These are phyloP conservation scores for Macrostomum cliftonense DNA, from an alignment of 2,888 invertebrate species.

Conservation along the genomic window DNA sequence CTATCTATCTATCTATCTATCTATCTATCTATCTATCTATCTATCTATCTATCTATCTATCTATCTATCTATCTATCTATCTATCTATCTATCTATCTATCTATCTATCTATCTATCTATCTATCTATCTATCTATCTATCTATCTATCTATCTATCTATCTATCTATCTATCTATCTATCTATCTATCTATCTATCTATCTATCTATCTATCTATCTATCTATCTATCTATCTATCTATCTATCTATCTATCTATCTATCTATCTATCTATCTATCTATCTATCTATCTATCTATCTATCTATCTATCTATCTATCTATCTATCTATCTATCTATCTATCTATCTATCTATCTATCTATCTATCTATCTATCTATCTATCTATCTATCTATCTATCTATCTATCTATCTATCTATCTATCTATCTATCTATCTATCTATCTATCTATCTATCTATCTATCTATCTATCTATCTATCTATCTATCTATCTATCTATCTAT, in stretches of 20 bases:
- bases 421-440: too few species aligned
- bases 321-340: conserved; percentile 12
- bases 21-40: too few species aligned
- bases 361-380: conserved; percentile 16
- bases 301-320: too few species aligned
- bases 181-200: too few species aligned
- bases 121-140: too few species aligned
- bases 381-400: conserved; percentile 11
- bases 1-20: conserved; percentile 11
- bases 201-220: conserved; percentile 11
- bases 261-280: too few species aligned
- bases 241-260: conserved; percentile 11
- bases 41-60: too few species aligned
- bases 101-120: too few species aligned
- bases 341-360: too few species aligned
- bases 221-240: conserved; percentile 11
- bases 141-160: conserved; percentile 15
- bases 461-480: conserved; percentile 11
- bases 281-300: conserved; percentile 16
- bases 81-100: conserved; percentile 11
- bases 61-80: conserved; percentile 16
- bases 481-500: too few species aligned
- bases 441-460: conserved; percentile 16
- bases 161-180: conserved; percentile 11
- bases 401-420: too few species aligned